phyloP scores from a whole-genome alignment of 2,797 vertebrate species.

The Myotis daubentonii region DNA sequence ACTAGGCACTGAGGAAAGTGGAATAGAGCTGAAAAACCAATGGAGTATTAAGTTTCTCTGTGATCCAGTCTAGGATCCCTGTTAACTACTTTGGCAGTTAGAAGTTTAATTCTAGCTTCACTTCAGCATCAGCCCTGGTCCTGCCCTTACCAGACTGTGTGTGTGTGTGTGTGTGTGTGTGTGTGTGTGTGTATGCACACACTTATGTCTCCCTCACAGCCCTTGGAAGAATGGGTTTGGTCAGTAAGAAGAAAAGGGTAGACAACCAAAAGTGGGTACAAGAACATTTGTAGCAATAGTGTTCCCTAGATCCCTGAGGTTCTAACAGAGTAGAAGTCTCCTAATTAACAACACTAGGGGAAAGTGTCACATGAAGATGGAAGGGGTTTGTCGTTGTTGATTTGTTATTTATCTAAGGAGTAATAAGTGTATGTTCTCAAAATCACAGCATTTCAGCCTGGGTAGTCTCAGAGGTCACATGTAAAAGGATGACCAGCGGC shows the following conservation, averaged over 20 bases:
- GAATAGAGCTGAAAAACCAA: neutral
- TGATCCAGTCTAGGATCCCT: neutral
- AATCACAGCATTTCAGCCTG: neutral
- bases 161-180: neutral
- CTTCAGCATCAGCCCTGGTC: neutral
- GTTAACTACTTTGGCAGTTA: neutral
- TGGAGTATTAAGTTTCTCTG: neutral
- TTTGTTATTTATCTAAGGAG: neutral
- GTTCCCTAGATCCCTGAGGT: neutral
- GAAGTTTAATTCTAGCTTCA: neutral
- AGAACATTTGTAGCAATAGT: neutral
- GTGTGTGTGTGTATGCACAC: accelerated
- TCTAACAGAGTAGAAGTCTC: neutral
- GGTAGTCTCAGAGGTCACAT: neutral
- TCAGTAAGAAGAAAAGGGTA: neutral
- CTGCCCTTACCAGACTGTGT: accelerated
- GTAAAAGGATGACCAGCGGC: neutral
- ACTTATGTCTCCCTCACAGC: neutral
- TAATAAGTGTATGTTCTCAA: neutral
- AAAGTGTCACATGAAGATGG: neutral
- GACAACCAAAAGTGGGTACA: too few relatives aligned
- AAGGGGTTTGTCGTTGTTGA: neutral
- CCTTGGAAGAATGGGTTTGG: neutral
- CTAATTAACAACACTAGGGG: neutral
- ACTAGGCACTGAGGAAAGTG: neutral